phyloP scores from a whole-genome alignment of 2,113 vertebrate species.

The Lethenteron camtschaticum region DNA sequence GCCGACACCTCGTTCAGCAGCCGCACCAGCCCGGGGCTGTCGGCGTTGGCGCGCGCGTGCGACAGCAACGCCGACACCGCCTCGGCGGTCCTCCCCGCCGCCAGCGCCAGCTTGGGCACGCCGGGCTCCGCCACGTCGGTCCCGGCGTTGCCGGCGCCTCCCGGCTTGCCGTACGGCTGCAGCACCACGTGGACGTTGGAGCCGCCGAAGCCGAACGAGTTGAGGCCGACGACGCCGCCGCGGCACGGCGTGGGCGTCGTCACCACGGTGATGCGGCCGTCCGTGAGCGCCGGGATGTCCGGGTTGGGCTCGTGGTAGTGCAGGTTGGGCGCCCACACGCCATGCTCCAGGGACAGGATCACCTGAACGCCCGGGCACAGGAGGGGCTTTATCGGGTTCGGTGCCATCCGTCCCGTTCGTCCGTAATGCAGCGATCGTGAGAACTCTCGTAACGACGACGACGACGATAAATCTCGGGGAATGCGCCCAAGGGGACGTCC shows the following conservation, averaged over 20 bases:
- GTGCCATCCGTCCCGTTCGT: no score
- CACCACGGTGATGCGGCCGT: conserved; percentile 44
- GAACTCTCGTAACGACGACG: no score
- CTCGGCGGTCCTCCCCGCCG: conserved; percentile 51
- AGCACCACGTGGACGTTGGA: conserved; percentile 65
- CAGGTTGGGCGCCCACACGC: conserved; percentile 75
- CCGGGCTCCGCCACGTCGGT: background rate
- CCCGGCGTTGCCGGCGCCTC: conserved; percentile 11
- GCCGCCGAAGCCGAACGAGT: conserved; percentile 86
- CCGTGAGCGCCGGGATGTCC: conserved; percentile 44
- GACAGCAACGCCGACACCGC: conserved; percentile 35
- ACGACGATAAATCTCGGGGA: no score
- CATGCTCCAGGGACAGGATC: conserved; percentile 51
- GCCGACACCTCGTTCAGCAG: conserved; percentile 45
- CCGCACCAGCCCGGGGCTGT: conserved; percentile 30
- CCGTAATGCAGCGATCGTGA: no score
- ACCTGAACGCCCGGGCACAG: conserved; percentile 26
- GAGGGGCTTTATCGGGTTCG: background rate
- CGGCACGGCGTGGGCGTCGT: conserved; percentile 37
- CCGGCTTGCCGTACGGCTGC: conserved; percentile 21
- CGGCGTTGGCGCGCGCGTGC: conserved; percentile 22
- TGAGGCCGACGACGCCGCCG: conserved; percentile 51
- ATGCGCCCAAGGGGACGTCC: no score
- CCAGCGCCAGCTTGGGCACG: conserved; percentile 31
- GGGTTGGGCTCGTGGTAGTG: conserved; percentile 52